These are phyloP conservation scores for Meteorus cinctellus DNA, from an alignment of 2,888 invertebrate genomes.

Conservation along the genomic window DNA sequence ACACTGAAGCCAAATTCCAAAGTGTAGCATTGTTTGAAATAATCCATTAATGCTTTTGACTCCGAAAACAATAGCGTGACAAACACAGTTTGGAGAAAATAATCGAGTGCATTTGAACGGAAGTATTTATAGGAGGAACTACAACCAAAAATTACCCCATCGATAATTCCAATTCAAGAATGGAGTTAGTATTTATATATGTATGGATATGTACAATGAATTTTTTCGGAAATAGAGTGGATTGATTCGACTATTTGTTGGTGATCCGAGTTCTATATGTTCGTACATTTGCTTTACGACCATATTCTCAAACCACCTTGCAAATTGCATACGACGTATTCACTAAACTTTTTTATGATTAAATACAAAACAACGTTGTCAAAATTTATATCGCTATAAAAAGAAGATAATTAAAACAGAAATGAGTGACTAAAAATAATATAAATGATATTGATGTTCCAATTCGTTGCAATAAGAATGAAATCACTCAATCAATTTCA, in stretches of 20 bases:
- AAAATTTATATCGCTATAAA: conserved; percentile 23
- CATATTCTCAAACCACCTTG: conserved; percentile 36
- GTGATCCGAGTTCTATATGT: conserved; percentile 36
- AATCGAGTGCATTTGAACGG: conserved; percentile 22
- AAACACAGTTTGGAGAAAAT: conserved; percentile 1
- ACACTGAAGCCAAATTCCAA: background rate
- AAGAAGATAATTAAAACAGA: conserved; percentile 12
- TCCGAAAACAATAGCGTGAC: conserved; percentile 12
- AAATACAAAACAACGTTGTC: background rate
- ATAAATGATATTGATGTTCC: background rate
- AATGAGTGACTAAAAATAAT: background rate
- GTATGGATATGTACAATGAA: conserved; percentile 30
- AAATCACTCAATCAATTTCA: background rate
- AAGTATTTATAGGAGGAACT: background rate
- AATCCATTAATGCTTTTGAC: background rate
- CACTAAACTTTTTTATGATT: background rate
- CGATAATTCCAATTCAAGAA: conserved; percentile 34
- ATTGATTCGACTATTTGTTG: conserved; percentile 49
- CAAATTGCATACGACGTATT: conserved; percentile 18
- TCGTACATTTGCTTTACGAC: conserved; percentile 30
- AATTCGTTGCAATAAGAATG: background rate
- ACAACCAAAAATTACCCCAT: conserved; percentile 44
- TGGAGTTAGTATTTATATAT: conserved; percentile 38
- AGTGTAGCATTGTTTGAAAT: background rate
- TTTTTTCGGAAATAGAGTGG: conserved; percentile 27